phyloP scores from a whole-genome alignment of 2,797 vertebrate genomes.

The Emydoidea blandingii region DNA sequence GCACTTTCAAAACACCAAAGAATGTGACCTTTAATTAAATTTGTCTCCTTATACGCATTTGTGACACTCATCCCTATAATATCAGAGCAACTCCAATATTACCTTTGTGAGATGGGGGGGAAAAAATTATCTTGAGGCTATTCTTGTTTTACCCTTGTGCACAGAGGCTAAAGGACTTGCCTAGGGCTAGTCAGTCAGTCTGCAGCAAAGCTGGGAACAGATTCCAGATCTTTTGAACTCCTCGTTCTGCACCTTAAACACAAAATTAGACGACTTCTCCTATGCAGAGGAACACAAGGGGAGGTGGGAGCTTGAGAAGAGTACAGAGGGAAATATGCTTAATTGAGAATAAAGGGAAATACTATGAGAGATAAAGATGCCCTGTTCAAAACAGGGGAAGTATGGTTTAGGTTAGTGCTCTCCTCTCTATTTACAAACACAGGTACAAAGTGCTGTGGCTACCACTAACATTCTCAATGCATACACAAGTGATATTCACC shows the following conservation, averaged over 20 bases:
- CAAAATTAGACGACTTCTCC: background rate
- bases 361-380: background rate
- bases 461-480: background rate
- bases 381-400: background rate
- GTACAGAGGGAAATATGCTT: background rate
- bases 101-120: too few species aligned
- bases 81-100: background rate
- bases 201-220: background rate
- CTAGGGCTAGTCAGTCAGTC: background rate
- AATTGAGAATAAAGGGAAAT: background rate
- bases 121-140: background rate
- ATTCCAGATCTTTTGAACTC: background rate
- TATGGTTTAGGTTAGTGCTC: background rate
- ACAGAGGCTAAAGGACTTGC: background rate
- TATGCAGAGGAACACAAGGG: background rate
- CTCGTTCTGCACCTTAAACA: background rate
- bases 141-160: background rate
- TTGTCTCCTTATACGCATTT: background rate
- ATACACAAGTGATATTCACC: background rate
- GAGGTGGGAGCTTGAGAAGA: background rate
- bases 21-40: background rate
- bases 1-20: background rate
- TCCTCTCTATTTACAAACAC: background rate
- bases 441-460: background rate
- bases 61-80: background rate